Conservation (phyloP, 2,888 invertebrate species). For the Mythimna lalbum region DNA sequence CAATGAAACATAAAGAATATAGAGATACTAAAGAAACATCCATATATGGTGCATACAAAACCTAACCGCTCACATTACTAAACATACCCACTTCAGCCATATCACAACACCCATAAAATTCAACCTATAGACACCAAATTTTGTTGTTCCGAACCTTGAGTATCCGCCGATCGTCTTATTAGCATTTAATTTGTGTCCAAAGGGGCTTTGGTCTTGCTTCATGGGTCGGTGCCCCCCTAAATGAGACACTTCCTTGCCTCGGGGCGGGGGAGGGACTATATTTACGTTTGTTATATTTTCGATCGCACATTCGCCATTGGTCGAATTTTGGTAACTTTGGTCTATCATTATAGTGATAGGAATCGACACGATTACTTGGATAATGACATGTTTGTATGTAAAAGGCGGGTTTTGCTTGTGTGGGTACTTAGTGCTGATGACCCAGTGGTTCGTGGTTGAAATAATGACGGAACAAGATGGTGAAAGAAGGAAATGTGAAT, state of each 20-base stretch:
- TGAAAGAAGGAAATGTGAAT: conserved; percentile 40
- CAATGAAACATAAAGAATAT: neutral
- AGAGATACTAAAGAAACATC: neutral
- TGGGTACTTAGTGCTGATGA: conserved; percentile 37
- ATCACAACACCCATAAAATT: conserved; percentile 62
- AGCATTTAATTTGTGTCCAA: conserved; percentile 89
- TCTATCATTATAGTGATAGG: conserved; percentile 65
- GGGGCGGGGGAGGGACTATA: conserved; percentile 80
- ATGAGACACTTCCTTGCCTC: conserved; percentile 88
- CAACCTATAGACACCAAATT: conserved; percentile 68
- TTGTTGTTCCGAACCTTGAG: conserved; percentile 59
- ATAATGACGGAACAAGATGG: conserved; percentile 41
- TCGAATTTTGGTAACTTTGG: conserved; percentile 66
- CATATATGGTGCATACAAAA: conserved; percentile 13
- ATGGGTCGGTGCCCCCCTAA: conserved; percentile 88
- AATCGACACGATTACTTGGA: conserved; percentile 57
- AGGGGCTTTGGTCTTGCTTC: conserved; percentile 78
- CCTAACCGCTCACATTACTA: conserved; percentile 7
- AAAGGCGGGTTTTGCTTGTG: conserved; percentile 47
- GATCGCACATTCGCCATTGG: conserved; percentile 76
- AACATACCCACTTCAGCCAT: conserved; percentile 17
- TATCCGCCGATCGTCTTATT: conserved; percentile 86
- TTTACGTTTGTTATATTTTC: conserved; percentile 76
- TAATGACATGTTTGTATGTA: conserved; percentile 52
- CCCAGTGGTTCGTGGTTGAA: conserved; percentile 28